A percentile compares a stretch with the other conserved stretches of the same genome.
These are phyloP conservation scores for Knipowitschia caucasica DNA, from an alignment of 2,797 vertebrate genomes.

Conservation along the genomic window DNA sequence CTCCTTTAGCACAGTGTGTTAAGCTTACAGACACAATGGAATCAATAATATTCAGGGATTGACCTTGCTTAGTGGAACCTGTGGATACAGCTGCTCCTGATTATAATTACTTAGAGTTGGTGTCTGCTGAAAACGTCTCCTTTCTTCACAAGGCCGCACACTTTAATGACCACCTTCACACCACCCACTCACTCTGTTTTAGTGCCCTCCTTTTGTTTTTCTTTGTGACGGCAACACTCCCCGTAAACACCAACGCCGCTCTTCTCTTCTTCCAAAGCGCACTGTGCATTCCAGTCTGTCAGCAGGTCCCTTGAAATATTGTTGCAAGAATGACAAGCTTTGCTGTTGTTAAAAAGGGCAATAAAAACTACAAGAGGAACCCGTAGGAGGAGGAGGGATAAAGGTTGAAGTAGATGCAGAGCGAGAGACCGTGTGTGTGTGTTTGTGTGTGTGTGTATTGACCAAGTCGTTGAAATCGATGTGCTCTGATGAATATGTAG, in stretches of 20 bases:
- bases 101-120: background rate
- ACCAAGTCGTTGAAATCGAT: slow-evolving; percentile 65
- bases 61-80: background rate
- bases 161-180: slow-evolving; percentile 18
- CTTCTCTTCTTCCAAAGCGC: slow-evolving; percentile 3
- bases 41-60: background rate
- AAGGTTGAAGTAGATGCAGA: slow-evolving; percentile 20
- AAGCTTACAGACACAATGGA: background rate
- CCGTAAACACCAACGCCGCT: background rate
- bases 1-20: background rate
- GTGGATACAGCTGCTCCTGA: background rate
- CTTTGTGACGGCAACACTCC: slow-evolving; percentile 10
- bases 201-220: slow-evolving; percentile 31
- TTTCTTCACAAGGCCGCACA: background rate
- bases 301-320: slow-evolving; percentile 15
- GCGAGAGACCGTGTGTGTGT: slow-evolving; percentile 42
- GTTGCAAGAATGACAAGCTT: slow-evolving; percentile 9
- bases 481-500: slow-evolving; percentile 61
- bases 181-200: slow-evolving; percentile 10
- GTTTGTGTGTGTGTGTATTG: slow-evolving; percentile 64
- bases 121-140: background rate
- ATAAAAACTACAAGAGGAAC: background rate
- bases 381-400: slow-evolving; percentile 11
- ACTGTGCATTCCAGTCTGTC: background rate
- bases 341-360: slow-evolving; percentile 15